Evolutionary conservation across 2,888 invertebrate species (phyloP).

Genomic region (Diplolepis rosae): DNA sequence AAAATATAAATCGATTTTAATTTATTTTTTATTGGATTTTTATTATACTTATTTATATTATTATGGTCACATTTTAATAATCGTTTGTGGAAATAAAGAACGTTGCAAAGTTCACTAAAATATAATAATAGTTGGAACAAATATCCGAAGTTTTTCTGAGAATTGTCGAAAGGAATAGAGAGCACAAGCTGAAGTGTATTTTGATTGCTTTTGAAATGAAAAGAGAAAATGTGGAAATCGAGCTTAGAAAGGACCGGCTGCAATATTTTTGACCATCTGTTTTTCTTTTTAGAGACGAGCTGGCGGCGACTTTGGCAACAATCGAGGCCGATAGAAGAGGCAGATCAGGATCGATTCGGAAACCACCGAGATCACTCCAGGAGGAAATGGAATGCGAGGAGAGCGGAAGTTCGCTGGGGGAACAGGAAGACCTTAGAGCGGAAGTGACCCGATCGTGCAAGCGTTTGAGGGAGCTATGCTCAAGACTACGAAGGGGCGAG

Average conservation of each 20-base stretch:
- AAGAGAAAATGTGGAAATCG: neutral
- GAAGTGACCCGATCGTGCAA: conserved; percentile 77
- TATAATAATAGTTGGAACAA: too few relatives aligned
- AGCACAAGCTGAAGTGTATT: too few relatives aligned
- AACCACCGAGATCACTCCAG: conserved; percentile 83
- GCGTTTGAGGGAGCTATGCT: conserved; percentile 82
- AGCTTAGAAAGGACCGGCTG: neutral
- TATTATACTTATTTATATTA: too few relatives aligned
- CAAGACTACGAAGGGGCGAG: conserved; percentile 84
- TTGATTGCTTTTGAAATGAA: too few relatives aligned
- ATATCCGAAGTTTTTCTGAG: too few relatives aligned
- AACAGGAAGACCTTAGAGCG: conserved; percentile 73
- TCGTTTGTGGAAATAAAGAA: too few relatives aligned
- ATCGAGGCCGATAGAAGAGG: conserved; percentile 73
- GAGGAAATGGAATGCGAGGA: conserved; percentile 93
- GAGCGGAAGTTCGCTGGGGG: conserved; percentile 77
- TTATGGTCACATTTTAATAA: too few relatives aligned
- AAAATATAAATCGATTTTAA: too few relatives aligned
- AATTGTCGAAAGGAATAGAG: too few relatives aligned
- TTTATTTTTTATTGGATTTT: too few relatives aligned
- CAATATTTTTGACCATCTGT: conserved; percentile 7
- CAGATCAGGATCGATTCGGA: conserved; percentile 67
- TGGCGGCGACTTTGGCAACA: conserved; percentile 68
- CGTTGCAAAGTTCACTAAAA: too few relatives aligned
- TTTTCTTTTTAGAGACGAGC: conserved; percentile 63